Evolutionary conservation across 2,797 vertebrate genomes (phyloP), one percentile per base, ranked within the genome.

Genomic region (Thalassophryne amazonica): DNA sequence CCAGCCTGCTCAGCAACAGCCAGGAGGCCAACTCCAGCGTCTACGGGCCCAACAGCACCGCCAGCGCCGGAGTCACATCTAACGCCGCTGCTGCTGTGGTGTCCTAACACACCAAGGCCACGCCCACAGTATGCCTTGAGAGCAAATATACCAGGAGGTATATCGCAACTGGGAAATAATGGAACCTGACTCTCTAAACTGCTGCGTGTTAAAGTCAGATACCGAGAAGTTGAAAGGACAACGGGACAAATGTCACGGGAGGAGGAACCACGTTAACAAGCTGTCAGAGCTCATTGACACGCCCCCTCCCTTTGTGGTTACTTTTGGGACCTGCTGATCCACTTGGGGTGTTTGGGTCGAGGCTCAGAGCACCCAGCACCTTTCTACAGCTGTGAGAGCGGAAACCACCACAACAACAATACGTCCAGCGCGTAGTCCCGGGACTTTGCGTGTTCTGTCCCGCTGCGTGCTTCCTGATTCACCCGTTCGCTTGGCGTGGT

Each of bases 41-140:
- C 47, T 89, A 89, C 42, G 81, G 94, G 57, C 81, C 93, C 78
- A 91, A 91, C 91, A 94, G 77, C 57, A 76, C 73, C 54, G 58
- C 85, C 71, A 81, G 61, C 47, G 59, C 78, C 0, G 87, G 86
- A 17, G 95, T 98, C 90, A 94, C 95, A 4, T 94, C 90, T 61
- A 88, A 91, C 58, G 72, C 85, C 50, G 88, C 88, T 9, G 88
- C 96, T 3, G 92, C 96, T 1, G 93, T 98, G 78, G 94, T 98
- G 85, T 98, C 95, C 90, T 99, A 99, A 99, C 95, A 79, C 78
- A 56, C 60, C 32, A 52, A 64, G 52, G 36, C 46, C 46, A 7
- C 72, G 25, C 39, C 4, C 58, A 48, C 62, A 31, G 47, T 54
- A 76, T 58, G 77, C 78, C 65, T 78, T 64, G 54, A 78, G 75